phyloP scores from a whole-genome alignment of 2,113 vertebrate genomes.

The Pimephales promelas region DNA sequence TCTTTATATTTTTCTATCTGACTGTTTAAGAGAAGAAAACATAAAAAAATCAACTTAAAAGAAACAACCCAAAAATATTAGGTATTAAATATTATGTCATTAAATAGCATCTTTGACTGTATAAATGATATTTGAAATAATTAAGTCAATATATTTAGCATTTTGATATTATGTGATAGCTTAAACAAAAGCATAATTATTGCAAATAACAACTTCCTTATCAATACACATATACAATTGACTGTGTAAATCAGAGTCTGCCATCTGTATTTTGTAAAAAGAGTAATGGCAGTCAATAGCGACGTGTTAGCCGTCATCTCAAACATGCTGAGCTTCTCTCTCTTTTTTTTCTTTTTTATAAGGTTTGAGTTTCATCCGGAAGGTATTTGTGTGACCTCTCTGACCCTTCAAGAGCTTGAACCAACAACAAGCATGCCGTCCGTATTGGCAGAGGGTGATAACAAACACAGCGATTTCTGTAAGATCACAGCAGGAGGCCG shows the following conservation, averaged over 20 bases:
- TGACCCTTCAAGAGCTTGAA: constrained; percentile 6
- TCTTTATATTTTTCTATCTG: too few relatives aligned
- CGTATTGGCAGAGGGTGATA: constrained; percentile 18
- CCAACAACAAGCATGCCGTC: constrained; percentile 13
- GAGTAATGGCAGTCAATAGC: not conserved
- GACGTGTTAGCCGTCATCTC: not conserved
- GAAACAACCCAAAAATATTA: too few relatives aligned
- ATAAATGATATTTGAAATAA: too few relatives aligned
- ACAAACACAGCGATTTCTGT: not conserved
- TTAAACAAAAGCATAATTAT: too few relatives aligned
- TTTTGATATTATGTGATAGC: too few relatives aligned
- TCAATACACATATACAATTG: not conserved
- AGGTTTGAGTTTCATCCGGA: not conserved
- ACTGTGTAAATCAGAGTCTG: too few relatives aligned
- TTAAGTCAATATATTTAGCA: too few relatives aligned
- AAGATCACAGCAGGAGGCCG: constrained; percentile 13
- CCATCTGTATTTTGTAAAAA: not conserved
- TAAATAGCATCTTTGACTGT: too few relatives aligned
- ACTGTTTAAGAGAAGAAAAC: too few relatives aligned
- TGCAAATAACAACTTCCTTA: too few relatives aligned
- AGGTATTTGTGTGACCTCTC: constrained; percentile 19
- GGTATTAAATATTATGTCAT: too few relatives aligned
- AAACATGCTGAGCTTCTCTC: not conserved
- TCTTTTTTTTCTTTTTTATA: not conserved
- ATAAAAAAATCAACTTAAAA: too few relatives aligned